Evolutionary conservation across 2,888 invertebrate genomes (phyloP).

Genomic region (Heliconius charithonia): DNA sequence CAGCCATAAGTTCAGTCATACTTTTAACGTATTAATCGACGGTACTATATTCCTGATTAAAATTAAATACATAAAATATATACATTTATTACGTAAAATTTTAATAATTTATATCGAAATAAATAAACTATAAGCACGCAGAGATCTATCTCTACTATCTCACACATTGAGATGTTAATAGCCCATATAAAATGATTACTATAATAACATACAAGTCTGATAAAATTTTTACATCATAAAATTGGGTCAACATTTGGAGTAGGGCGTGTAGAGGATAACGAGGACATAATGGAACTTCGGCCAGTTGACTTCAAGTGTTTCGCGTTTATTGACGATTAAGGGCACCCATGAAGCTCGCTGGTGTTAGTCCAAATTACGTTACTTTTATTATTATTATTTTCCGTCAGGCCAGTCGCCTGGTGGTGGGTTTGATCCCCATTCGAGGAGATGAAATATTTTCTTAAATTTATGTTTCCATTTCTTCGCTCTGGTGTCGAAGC

Average conservation of each 20-base stretch:
- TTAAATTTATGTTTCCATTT: no score
- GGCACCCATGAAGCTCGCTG: slow-evolving; percentile 18
- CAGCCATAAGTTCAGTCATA: no score
- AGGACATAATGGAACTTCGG: slow-evolving; percentile 25
- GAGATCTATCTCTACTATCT: no score
- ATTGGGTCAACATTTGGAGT: slow-evolving; percentile 26
- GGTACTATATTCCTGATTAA: no score
- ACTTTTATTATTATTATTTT: slow-evolving; percentile 2
- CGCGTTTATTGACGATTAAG: slow-evolving; percentile 23
- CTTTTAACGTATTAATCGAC: no score
- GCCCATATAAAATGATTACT: not conserved
- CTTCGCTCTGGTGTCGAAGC: no score
- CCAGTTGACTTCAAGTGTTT: slow-evolving; percentile 27
- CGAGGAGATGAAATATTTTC: no score
- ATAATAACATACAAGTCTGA: not conserved
- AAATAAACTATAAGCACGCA: not conserved
- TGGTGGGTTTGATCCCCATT: no score
- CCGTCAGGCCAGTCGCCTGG: no score
- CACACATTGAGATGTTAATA: not conserved
- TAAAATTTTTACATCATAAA: slow-evolving; percentile 25
- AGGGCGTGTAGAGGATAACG: slow-evolving; percentile 21
- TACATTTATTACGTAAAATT: no score
- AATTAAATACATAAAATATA: no score
- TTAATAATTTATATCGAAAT: not conserved
- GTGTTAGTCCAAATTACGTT: slow-evolving; percentile 11